Conservation (phyloP, 2,113 vertebrate genomes). For the Heterocephalus glaber region DNA sequence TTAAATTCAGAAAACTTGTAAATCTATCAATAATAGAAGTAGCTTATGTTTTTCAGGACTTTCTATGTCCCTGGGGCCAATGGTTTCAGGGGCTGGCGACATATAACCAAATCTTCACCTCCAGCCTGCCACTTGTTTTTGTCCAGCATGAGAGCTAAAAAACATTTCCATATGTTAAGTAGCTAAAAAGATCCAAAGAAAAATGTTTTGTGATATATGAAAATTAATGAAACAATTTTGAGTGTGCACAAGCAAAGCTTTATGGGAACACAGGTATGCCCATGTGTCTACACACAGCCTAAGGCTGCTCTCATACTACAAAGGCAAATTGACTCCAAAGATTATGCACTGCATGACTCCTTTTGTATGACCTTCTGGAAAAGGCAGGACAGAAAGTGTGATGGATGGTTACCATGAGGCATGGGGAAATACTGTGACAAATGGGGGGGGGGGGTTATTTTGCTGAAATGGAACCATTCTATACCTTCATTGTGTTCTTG, state of each 20-base stretch:
- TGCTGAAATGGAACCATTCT: neutral
- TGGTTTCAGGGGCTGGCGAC: neutral
- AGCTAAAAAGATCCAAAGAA: neutral
- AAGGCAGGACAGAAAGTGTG: neutral
- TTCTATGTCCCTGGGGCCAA: neutral
- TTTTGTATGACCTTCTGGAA: neutral
- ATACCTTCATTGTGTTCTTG: neutral
- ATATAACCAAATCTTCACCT: neutral
- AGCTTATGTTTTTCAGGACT: neutral
- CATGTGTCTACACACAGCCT: neutral
- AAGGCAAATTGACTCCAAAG: neutral
- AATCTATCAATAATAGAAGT: neutral
- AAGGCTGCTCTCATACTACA: neutral
- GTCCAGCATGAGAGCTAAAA: neutral
- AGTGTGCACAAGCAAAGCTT: neutral
- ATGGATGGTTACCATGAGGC: neutral
- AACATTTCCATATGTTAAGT: neutral
- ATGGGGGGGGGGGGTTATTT: neutral
- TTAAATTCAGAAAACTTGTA: neutral
- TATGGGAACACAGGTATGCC: fast-evolving
- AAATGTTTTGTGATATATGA: neutral
- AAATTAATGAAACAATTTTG: neutral
- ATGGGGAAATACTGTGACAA: neutral
- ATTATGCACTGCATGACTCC: neutral
- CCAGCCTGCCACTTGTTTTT: neutral